phyloP scores from a whole-genome alignment of 2,888 invertebrate species.

The Philonicus albiceps region DNA sequence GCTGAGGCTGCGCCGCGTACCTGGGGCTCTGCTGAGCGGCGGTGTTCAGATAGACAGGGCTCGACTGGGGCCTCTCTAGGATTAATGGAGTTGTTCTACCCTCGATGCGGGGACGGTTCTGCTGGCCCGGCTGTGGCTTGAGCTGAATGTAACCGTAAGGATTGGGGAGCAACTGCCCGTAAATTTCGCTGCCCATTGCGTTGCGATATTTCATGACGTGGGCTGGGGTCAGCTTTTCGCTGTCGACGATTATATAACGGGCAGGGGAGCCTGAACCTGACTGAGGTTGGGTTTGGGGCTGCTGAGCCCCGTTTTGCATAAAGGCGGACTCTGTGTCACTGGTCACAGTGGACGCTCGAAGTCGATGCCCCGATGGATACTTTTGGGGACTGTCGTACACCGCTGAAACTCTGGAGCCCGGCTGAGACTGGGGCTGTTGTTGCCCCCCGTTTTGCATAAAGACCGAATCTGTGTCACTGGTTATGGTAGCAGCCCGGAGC shows the following conservation, averaged over 20 bases:
- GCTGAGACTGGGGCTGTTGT: neutral
- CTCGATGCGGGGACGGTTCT: conserved; percentile 51
- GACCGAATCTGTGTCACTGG: conserved; percentile 53
- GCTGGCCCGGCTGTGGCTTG: conserved; percentile 46
- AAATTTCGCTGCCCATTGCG: conserved; percentile 45
- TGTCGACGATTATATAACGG: conserved; percentile 58
- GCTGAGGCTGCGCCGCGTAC: neutral
- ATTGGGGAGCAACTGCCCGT: conserved; percentile 53
- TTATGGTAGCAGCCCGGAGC: conserved; percentile 48
- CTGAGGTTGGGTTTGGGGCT: neutral
- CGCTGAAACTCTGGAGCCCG: conserved; percentile 54
- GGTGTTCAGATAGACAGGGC: conserved; percentile 60
- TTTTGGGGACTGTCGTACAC: conserved; percentile 56
- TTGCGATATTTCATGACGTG: conserved; percentile 54
- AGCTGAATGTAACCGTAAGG: conserved; percentile 54
- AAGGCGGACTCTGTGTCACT: conserved; percentile 52
- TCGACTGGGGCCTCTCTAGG: conserved; percentile 54
- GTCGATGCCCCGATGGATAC: neutral
- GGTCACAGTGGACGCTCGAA: conserved; percentile 49
- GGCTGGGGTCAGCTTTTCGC: conserved; percentile 57
- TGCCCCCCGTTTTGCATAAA: conserved; percentile 38
- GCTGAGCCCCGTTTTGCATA: conserved; percentile 32
- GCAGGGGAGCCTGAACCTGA: conserved; percentile 50
- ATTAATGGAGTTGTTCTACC: conserved; percentile 57
- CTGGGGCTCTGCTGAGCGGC: conserved; percentile 53